Conservation (phyloP, 2,888 invertebrate species). For the Drosophila paranaensis region DNA sequence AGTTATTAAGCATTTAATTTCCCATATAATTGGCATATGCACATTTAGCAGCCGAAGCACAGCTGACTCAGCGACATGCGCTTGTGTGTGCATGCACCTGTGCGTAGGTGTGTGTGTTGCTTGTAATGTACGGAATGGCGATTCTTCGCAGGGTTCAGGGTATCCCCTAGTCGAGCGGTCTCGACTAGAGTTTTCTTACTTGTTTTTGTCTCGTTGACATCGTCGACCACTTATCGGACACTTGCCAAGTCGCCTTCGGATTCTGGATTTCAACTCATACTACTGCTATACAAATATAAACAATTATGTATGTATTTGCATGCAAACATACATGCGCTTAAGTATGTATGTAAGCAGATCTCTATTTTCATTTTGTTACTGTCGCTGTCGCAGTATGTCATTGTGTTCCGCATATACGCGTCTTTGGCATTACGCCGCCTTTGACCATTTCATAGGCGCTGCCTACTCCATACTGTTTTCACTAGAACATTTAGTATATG, state of each 20-base stretch:
- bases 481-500: constrained; percentile 10
- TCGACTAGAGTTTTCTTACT: no score
- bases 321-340: background rate
- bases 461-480: background rate
- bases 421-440: constrained; percentile 30
- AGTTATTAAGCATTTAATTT: no score
- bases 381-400: constrained; percentile 34
- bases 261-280: background rate
- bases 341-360: background rate
- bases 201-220: no score
- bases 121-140: no score
- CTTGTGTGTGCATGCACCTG: no score
- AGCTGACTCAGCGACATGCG: no score
- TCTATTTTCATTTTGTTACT: constrained; percentile 32
- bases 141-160: no score
- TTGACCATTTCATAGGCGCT: constrained; percentile 2
- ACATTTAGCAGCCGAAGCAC: no score
- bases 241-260: background rate
- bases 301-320: background rate
- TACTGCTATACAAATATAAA: background rate
- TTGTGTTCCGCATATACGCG: constrained; percentile 20
- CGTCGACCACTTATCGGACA: background rate
- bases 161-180: no score
- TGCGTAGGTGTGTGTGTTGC: no score
- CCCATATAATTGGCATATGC: no score